Base-by-base conservation (phyloP, 2,113 vertebrate species). In the Thalassoma bifasciatum region DNA sequence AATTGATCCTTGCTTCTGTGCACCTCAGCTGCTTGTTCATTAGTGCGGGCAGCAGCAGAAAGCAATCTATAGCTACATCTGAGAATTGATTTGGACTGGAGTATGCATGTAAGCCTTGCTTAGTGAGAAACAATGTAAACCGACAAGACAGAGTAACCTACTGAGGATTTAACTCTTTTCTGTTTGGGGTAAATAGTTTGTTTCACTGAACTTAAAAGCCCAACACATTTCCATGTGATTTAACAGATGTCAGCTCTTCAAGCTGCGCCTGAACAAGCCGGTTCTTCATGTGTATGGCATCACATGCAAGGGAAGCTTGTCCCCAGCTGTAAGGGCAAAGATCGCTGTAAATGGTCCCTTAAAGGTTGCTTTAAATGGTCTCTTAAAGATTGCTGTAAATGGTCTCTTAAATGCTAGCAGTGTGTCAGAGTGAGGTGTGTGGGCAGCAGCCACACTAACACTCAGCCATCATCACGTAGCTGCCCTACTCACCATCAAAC, bases 31-130 rank as follows among this genome's bases (percentile, higher is more conserved):
- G 49, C 87, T 81, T 84, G 84, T 87, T 90, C 88, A 91, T 90
- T 91, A 89, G 81, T 74, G 75, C 54, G 74, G 49, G 65, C 66
- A 77, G 69, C 81, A 59, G 82, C 52, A 11, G 49, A 66, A 76
- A 77, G 79, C 75, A 74, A 89, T 84, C 80, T 81, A 83, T 81
- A 75, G 72, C 64, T 84, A 72, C 65, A 88, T 86, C 62, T 72
- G 30, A 50, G 66, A 86, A 90, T 93, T 81, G 90, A 93, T 91
- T 81, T 22, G 57, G 53, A 73, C 70, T n/a, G 24, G 52, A 62
- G 72, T 77, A 84, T 62, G 70, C 67, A 62, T 30, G 30, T 30
- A 69, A 72, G 76, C 75, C 66, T 65, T 65, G 66, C 68, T 70
- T 44, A 66, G 68, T 81, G 77, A 88, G 82, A 77, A 44, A 72